Evolutionary conservation across 1,140 invertebrate genomes (phyloP), one percentile per base, ranked within the genome.

Genomic region (Eufriesea mexicana): DNA sequence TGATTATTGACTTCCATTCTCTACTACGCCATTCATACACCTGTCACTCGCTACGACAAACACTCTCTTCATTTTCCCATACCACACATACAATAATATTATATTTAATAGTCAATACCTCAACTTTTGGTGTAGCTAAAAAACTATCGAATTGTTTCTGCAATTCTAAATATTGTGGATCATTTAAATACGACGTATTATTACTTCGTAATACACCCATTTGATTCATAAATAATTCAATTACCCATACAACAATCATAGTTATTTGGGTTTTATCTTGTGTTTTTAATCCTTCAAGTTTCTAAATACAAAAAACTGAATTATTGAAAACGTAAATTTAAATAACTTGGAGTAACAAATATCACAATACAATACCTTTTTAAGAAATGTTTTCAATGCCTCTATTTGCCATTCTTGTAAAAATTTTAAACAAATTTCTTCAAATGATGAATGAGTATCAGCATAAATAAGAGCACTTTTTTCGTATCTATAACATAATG

Each of bases 341-440:
- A 20, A 59, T 9, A 45, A 35, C 16, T 28, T 76, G 16, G 55
- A 68, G 0, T 23, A 59, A 57, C 5, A 25, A 54, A 79, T 95
- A 35, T 35, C 35, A 35, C 35, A 35, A 35, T 35, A 93, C 20
- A 96, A 89, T 90, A 97, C 96, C 90, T 97, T 97, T 57, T 96
- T 95, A 14, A 99, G 94, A 92, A 98, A 99, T 25, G 96, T 96
- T 94, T 98, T 98, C 49, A 99, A 94, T 2, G 98, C 97, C 90
- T 97, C 96, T 77, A 97, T 96, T 91, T 99, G 95, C 73, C 97
- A 95, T 9, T 97, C 95, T 93, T 98, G 95, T 68, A 99, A 95
- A 93, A 99, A 99, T 93, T 99, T 99, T 0, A 99, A 94, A 57
- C 98, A 97, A 42, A 99, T 96, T 91, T 98, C 98, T 95, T 99